A percentile compares a stretch with the other conserved stretches of the same genome.
These are phyloP conservation scores for Hesperia comma DNA, from an alignment of 2,888 invertebrate species.

Conservation along the genomic window DNA sequence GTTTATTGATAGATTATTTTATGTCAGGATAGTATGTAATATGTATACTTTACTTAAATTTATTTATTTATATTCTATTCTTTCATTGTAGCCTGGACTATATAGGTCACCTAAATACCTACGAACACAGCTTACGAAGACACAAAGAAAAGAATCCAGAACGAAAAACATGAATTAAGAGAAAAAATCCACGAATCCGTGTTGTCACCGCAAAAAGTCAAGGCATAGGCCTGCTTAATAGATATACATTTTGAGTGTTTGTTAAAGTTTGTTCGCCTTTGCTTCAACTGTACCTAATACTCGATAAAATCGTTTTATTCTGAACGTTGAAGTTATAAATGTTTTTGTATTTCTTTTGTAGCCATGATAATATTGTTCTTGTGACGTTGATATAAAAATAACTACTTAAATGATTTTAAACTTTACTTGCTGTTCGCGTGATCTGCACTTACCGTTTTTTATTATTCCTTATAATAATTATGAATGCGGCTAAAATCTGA, in stretches of 20 bases:
- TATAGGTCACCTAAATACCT: conserved; percentile 4
- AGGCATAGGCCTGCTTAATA: not conserved
- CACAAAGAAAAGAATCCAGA: not conserved
- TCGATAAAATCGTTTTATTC: conserved; percentile 1
- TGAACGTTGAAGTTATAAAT: conserved; percentile 1
- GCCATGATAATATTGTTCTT: not conserved
- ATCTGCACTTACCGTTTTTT: too few species aligned
- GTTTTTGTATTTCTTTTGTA: not conserved
- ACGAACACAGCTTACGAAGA: too few species aligned
- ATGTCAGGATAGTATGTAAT: too few species aligned
- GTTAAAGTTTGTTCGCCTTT: not conserved
- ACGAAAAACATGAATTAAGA: not conserved
- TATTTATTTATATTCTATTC: not conserved
- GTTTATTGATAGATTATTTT: too few species aligned
- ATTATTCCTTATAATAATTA: too few species aligned
- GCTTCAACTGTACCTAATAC: not conserved
- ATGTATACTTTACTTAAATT: not conserved
- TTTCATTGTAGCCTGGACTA: not conserved
- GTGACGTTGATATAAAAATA: not conserved
- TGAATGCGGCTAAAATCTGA: too few species aligned
- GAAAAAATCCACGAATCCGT: conserved; percentile 1
- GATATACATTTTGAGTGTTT: too few species aligned
- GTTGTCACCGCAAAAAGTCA: not conserved
- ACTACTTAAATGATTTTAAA: too few species aligned
- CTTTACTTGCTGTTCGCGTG: too few species aligned